Base-by-base conservation (phyloP, 2,888 invertebrate species). In the Hirtodrosophila cameraria region DNA sequence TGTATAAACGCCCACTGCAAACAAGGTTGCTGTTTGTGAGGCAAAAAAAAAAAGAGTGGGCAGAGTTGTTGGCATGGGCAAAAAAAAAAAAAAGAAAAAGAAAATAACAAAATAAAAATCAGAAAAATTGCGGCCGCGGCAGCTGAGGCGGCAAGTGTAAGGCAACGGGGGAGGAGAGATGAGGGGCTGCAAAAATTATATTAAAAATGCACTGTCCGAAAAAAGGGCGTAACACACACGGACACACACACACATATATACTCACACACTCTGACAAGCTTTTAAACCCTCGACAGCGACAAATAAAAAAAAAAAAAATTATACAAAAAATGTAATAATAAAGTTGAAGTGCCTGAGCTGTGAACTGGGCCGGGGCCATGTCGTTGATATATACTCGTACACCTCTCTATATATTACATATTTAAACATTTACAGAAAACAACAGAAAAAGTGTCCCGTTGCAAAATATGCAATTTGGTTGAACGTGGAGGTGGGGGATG, bases 151-250 rank as follows among this genome's bases (percentile, higher is more conserved):
- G 15, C 46, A 36, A 41, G 39, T 39, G 71, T 43, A 46, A 54
- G 71, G 20, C 33, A 12, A 20, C 8, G 16, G 23, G 8, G 27
- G 23, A 7, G 33, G 23, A 6, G 15, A 15, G 42, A 49, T 23
- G 2, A 20, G 52, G 53, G 46, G 42, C 62, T 66, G 76, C 39
- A 81, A 82, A 83, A 83, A 83, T 86, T 82, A 88, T 86, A 88
- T 87, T 87, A 87, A 88, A 87, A 87, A 87, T 87, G 87, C 87
- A 87, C 84, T 89, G 89, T 88, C 88, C 89, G 88, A 88, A 86
- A 87, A 85, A 88, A 89, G 88, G 89, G 89, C 88, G 86, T 78
- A 64, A 70, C 85, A 81, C 64, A 69, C 60, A 45, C 63, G 41
- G 18, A 48, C 57, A 66, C 61, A 57, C 66, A 52, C 64, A 31